These are phyloP conservation scores for Anhinga rufa DNA, from an alignment of 2,113 vertebrate species.

Conservation along the genomic window DNA sequence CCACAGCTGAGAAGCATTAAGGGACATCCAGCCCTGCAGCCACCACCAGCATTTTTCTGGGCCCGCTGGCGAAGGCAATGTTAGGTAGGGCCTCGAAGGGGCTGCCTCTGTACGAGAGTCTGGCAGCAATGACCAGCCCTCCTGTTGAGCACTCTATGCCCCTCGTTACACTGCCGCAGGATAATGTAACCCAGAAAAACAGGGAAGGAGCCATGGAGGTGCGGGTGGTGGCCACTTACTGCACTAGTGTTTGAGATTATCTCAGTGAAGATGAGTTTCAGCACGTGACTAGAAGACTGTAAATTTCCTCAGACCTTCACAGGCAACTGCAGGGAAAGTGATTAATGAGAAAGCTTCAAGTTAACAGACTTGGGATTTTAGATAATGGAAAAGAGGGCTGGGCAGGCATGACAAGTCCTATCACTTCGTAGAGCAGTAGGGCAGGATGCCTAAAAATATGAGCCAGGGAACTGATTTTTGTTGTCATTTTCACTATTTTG, in stretches of 20 bases:
- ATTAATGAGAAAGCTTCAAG: not conserved
- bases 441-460: not conserved
- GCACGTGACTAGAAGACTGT: not conserved
- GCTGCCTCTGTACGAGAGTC: not conserved
- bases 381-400: not conserved
- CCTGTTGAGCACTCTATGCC: rapidly evolving
- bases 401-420: rapidly evolving
- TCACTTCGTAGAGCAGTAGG: not conserved
- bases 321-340: not conserved
- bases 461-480: not conserved
- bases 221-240: not conserved
- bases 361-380: not conserved
- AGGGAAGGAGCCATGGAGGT: not conserved
- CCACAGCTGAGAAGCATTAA: rapidly evolving
- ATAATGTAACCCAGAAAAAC: not conserved
- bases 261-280: not conserved
- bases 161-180: rapidly evolving
- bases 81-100: not conserved
- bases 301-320: not conserved
- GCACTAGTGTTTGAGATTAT: rapidly evolving
- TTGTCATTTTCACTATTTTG: not conserved
- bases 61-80: rapidly evolving
- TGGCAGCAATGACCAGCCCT: not conserved
- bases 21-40: not conserved
- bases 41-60: not conserved